phyloP scores from a whole-genome alignment of 2,113 vertebrate species.

The Manacus vitellinus region DNA sequence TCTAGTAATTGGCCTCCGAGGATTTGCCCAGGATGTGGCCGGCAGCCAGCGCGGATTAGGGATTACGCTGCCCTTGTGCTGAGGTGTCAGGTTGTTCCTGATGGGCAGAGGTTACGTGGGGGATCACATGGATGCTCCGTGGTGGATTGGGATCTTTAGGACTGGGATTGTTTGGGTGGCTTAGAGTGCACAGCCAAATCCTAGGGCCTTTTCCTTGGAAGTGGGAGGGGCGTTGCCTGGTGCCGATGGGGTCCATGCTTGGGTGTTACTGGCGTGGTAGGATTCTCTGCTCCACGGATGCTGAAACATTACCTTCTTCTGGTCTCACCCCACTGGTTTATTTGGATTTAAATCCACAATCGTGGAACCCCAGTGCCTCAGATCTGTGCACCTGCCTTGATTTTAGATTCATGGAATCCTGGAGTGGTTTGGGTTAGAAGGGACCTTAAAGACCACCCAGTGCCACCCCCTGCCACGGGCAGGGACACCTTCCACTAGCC shows the following conservation, averaged over 20 bases:
- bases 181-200: accelerated
- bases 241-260: neutral
- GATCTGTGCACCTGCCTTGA: accelerated
- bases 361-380: neutral
- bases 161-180: neutral
- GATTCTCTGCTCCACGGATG: accelerated
- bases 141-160: neutral
- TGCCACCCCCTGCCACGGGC: neutral
- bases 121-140: accelerated
- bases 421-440: neutral
- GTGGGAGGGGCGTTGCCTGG: accelerated
- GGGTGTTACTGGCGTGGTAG: neutral
- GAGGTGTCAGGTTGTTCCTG: neutral
- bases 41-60: neutral
- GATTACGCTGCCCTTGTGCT: neutral
- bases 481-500: neutral
- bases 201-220: neutral
- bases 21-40: slow-evolving; percentile 32
- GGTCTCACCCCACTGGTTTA: accelerated
- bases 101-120: accelerated
- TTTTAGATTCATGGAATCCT: neutral
- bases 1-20: neutral
- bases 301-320: neutral
- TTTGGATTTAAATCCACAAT: neutral
- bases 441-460: neutral